Percentiles rank a stretch among this genome's conserved stretches.
Conservation (phyloP, 2,797 vertebrate genomes). For the Benthosema pterotum region DNA sequence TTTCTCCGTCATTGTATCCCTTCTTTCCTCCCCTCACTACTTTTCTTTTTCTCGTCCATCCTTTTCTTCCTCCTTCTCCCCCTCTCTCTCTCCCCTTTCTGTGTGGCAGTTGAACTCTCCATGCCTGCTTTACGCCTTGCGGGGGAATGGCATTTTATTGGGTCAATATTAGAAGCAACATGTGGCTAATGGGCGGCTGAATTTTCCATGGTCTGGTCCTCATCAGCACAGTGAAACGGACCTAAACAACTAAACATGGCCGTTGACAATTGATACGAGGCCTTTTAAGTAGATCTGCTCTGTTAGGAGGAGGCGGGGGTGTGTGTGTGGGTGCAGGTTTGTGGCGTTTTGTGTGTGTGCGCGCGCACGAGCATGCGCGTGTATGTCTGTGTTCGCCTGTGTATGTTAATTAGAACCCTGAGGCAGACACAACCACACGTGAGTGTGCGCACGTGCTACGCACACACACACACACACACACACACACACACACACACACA, state of each 20-base stretch:
- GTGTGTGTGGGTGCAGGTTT: conserved; percentile 7
- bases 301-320: conserved; percentile 23
- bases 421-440: not conserved
- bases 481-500: not conserved
- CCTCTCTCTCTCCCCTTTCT: conserved; percentile 31
- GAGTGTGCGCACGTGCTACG: too few relatives aligned
- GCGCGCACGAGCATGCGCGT: conserved; percentile 20
- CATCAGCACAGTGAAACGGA: conserved; percentile 66
- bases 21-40: not conserved
- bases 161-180: conserved; percentile 73
- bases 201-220: conserved; percentile 70
- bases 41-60: not conserved
- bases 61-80: not conserved
- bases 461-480: not conserved
- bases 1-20: conserved; percentile 10
- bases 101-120: conserved; percentile 61
- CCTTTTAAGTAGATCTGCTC: conserved; percentile 74
- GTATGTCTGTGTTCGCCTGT: conserved; percentile 31
- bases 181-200: conserved; percentile 75
- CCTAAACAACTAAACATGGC: conserved; percentile 72
- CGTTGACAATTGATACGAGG: conserved; percentile 71
- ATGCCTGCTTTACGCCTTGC: conserved; percentile 37
- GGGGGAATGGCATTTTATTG: conserved; percentile 67
- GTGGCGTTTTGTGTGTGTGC: not conserved
- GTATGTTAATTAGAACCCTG: conserved; percentile 40